A percentile compares a stretch with the other conserved stretches of the same genome.
Conservation (phyloP, 2,113 vertebrate genomes). For the Pluvianellus socialis region DNA sequence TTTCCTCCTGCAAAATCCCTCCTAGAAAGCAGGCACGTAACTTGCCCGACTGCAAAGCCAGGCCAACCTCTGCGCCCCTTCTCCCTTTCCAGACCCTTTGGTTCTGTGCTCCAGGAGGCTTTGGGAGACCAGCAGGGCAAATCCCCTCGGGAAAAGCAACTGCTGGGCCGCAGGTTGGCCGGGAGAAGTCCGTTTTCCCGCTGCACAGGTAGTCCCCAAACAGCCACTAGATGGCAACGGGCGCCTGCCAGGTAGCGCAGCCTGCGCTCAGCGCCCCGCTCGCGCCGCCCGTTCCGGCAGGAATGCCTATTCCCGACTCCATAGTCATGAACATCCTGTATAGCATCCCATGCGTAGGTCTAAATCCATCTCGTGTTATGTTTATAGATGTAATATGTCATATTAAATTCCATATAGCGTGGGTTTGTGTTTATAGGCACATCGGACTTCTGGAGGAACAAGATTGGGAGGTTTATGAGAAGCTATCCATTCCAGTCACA, state of each 20-base stretch:
- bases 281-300: neutral
- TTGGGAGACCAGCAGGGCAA: rapidly evolving
- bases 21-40: neutral
- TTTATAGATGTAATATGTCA: neutral
- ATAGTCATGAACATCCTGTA: rapidly evolving
- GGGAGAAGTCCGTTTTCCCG: too few relatives aligned
- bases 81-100: neutral
- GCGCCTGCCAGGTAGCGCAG: neutral
- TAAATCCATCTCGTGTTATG: neutral
- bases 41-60: neutral
- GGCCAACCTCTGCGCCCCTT: rapidly evolving
- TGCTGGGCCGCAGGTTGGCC: too few relatives aligned
- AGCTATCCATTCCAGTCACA: neutral
- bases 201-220: neutral
- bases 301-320: neutral
- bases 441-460: neutral
- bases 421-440: neutral
- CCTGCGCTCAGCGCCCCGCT: too few relatives aligned
- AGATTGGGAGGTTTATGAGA: neutral
- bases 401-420: neutral
- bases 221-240: slow-evolving; percentile 53
- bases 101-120: neutral
- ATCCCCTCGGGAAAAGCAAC: neutral
- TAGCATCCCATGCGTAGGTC: rapidly evolving
- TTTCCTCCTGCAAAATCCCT: neutral